Percentiles rank a stretch among this genome's conserved stretches.
Conservation (phyloP, 1,140 invertebrate genomes). For the Drosophila sulfurigaster region DNA sequence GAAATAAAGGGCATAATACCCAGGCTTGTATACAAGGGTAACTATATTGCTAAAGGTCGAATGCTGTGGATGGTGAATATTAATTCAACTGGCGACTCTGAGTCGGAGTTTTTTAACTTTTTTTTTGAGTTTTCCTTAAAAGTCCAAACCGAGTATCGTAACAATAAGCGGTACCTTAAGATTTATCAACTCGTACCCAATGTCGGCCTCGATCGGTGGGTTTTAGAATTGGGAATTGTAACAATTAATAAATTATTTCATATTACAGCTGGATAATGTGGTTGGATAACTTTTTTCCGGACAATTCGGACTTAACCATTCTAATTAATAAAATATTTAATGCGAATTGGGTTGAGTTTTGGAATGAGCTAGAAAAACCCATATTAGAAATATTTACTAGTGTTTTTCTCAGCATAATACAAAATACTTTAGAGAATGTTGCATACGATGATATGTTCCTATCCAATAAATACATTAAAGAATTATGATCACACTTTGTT, state of each 20-base stretch:
- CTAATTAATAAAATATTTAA: conserved; percentile 61
- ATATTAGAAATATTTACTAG: conserved; percentile 50
- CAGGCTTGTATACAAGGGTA: conserved; percentile 57
- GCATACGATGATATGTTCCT: conserved; percentile 68
- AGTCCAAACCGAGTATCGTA: conserved; percentile 60
- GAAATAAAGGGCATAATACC: conserved; percentile 57
- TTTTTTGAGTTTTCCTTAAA: conserved; percentile 52
- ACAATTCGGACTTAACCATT: conserved; percentile 61
- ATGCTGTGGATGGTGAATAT: conserved; percentile 64
- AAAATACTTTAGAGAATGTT: conserved; percentile 60
- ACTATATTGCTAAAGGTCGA: conserved; percentile 55
- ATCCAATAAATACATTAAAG: not conserved
- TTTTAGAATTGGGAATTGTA: not conserved
- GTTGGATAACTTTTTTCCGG: conserved; percentile 68
- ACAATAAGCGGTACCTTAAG: conserved; percentile 66
- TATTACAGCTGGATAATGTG: conserved; percentile 57
- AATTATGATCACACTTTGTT: not conserved
- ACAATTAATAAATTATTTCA: not conserved
- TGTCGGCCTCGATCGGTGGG: conserved; percentile 58
- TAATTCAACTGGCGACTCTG: conserved; percentile 43
- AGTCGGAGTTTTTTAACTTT: conserved; percentile 64
- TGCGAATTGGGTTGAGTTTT: conserved; percentile 64
- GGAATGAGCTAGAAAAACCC: conserved; percentile 70
- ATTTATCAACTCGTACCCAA: conserved; percentile 63
- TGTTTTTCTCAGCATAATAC: conserved; percentile 54